A percentile compares a stretch with the other conserved stretches of the same genome.
Conservation (phyloP, 2,888 invertebrate species). For the Caenorhabditis doughertyi region DNA sequence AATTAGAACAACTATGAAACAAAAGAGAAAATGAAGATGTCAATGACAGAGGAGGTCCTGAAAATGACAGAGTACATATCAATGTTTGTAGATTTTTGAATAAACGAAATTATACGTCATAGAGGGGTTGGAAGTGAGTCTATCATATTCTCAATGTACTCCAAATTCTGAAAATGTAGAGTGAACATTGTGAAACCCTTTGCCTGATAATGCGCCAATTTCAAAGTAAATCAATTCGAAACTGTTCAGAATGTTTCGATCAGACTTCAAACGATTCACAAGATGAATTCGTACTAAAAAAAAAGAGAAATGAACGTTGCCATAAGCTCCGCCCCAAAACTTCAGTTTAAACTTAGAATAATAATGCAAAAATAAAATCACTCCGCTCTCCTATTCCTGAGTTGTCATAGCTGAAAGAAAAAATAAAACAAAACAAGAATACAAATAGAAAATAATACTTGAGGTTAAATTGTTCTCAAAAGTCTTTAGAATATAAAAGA, state of each 20-base stretch:
- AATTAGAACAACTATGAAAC: slow-evolving; percentile 9
- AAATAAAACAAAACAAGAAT: neutral
- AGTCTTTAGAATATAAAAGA: neutral
- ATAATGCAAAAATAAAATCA: slow-evolving; percentile 24
- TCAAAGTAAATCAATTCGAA: too few relatives aligned
- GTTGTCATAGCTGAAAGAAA: slow-evolving; percentile 23
- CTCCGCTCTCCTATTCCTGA: slow-evolving; percentile 15
- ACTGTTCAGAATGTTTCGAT: neutral
- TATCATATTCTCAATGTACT: too few relatives aligned
- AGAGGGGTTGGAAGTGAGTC: too few relatives aligned
- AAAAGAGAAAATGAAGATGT: neutral
- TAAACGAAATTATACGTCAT: neutral
- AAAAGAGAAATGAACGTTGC: neutral
- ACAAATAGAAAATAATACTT: slow-evolving; percentile 1
- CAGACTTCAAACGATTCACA: neutral
- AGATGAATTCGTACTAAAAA: neutral
- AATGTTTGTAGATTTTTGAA: neutral
- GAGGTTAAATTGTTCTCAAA: neutral
- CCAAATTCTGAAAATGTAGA: too few relatives aligned
- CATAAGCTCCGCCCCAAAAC: slow-evolving; percentile 22
- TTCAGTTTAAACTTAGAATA: slow-evolving; percentile 40
- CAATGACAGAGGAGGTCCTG: slow-evolving; percentile 1
- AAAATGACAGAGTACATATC: slow-evolving; percentile 18
- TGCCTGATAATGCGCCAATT: too few relatives aligned
- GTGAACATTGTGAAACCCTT: too few relatives aligned